Evolutionary conservation across 2,797 vertebrate genomes (phyloP), one percentile per base, ranked within the genome.

Genomic region (Mus spretus): DNA sequence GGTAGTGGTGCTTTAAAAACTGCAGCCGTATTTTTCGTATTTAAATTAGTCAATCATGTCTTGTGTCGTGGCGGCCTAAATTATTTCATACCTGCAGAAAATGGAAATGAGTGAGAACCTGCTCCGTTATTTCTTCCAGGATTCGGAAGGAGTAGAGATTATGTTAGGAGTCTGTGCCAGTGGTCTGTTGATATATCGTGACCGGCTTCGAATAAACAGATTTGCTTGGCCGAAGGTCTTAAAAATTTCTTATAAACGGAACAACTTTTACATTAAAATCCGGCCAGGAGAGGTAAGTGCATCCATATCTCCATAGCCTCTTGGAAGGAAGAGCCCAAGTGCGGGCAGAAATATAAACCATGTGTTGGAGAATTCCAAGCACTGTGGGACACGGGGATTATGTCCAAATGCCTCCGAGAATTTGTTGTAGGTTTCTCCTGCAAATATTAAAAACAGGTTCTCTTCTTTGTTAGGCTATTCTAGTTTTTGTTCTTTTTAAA

Each of bases 211-310:
- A 96, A 99, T 99, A 98, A 99, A 99, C 97, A 99, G 99, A 97
- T 99, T 99, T 74, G 99, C 99, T 88, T 99, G 99, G 99, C 99
- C 99, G 79, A 99, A 99, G 98, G 99, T 99, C 98, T 99, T 99
- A 97, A 99, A 99, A 98, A 99, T 99, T 98, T 99, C 99, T 83
- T 99, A 99, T 98, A 99, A 99, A 98, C 99, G 99, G 97, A 99
- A 99, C 98, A 99, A 99, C 98, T 99, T 99, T 98, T 99, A 99
- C 98, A 99, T 99, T 98, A 99, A 99, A 98, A 99, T 99, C 97
- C 99, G 99, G 11, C 99, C 99, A 0, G 99, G 99, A 80, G 99
- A 99, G 99, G 99, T 99, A 98, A 98, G 98, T 94, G 20, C 24
- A 24, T 55, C 72, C 77, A 67, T 19, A 15, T 89, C n/a, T 93